Evolutionary conservation across 2,888 invertebrate genomes (phyloP).

Genomic region (Papilio gigon): DNA sequence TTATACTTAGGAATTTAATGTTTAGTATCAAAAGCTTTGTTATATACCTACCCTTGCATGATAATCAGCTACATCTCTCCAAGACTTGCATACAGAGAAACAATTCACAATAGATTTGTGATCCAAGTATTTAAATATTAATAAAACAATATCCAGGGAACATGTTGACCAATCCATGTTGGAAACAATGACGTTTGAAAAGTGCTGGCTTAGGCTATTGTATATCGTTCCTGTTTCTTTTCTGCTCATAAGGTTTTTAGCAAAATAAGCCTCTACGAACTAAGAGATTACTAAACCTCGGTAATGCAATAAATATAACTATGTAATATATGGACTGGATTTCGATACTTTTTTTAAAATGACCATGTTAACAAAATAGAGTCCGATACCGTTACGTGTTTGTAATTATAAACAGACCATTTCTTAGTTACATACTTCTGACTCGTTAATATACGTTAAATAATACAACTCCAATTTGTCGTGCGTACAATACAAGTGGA

Average conservation of each 20-base stretch:
- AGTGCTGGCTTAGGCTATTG: neutral
- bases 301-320: too few species aligned
- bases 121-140: conserved; percentile 54
- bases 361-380: too few species aligned
- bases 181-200: neutral
- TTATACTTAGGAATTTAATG: neutral
- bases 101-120: conserved; percentile 52
- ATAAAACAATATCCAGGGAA: conserved; percentile 55
- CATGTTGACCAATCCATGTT: conserved; percentile 49
- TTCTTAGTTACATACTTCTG: too few species aligned
- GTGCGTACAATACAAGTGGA: neutral
- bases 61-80: conserved; percentile 53
- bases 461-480: neutral
- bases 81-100: conserved; percentile 54
- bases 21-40: neutral
- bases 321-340: too few species aligned
- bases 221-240: neutral
- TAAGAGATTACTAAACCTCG: too few species aligned
- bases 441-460: neutral
- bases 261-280: too few species aligned
- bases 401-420: conserved; percentile 1
- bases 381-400: too few species aligned
- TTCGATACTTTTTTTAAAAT: too few species aligned
- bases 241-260: neutral
- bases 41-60: conserved; percentile 46